Base-by-base conservation (phyloP, 2,888 invertebrate genomes). In the Athrips mouffetella region DNA sequence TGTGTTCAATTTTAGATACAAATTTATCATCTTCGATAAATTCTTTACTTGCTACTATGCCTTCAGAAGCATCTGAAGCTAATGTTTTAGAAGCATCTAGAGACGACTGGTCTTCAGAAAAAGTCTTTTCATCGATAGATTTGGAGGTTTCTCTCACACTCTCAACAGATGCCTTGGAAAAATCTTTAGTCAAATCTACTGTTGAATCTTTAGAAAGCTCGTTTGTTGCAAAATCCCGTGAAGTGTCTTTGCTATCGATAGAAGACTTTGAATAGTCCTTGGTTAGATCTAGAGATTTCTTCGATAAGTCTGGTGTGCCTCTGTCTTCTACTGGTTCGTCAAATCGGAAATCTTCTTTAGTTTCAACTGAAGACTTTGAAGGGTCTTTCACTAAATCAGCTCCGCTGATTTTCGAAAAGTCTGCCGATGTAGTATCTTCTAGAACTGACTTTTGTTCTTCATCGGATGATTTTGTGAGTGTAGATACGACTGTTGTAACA, bases 201-300 rank as follows among this genome's bases (percentile, higher is more conserved):
- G 88, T 88, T n/a, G 88, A 88, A 58, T 88, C 88, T 70, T 88
- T 88, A 2, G 88, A 88, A 31, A 88, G 51, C 58, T 88, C 88
- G 60, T 88, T 88, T 10, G 88, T 87, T 10, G 88, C 86, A 68
- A 88, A 87, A 64, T 88, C 88, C 66, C 85, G 72, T 1, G 88
- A 88, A 0, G 88, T 88, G 52, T 88, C 88, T 69, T 88, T 88
- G 58, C 88, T 88, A 52, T 88, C 88, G 35, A 88, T 86, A 21
- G 88, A 88, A 13, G 88, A 88, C 59, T 88, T 88, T 1, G 88
- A 88, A 53, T 86, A 88, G 59, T 88, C 88, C 63, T 88, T 88
- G 5, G 86, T 86, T 50, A 88, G 60, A 52, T 87, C 88, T 23
- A 87, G 64, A 0, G 88, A 88, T 58, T 87, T 88, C 51, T 88